phyloP scores from a whole-genome alignment of 2,113 vertebrate species.

The Philantomba maxwellii region DNA sequence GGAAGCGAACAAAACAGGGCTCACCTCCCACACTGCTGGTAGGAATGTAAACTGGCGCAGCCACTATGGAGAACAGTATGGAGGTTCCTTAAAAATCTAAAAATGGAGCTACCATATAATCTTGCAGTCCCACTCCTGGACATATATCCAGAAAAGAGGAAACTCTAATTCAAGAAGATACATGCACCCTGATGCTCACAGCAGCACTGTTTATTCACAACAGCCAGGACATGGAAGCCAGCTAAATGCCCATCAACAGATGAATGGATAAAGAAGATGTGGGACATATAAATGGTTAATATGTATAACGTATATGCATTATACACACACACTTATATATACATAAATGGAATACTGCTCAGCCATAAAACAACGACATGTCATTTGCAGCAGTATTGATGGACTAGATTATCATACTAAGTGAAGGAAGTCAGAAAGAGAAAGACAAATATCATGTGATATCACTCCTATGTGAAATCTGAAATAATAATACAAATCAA shows the following conservation, averaged over 20 bases:
- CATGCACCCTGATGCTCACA: neutral
- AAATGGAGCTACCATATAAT: neutral
- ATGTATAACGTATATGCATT: neutral
- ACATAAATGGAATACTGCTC: neutral
- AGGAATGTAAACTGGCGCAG: fast-evolving
- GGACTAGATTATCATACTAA: neutral
- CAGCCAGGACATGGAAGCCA: neutral
- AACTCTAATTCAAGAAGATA: neutral
- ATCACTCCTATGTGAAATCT: neutral
- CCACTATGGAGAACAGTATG: neutral
- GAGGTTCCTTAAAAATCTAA: neutral
- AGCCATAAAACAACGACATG: neutral
- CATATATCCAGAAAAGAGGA: neutral
- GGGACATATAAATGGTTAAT: neutral
- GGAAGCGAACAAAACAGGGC: neutral
- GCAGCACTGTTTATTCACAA: neutral
- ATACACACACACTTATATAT: neutral
- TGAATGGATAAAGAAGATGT: neutral
- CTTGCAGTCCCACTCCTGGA: neutral
- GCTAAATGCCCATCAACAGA: neutral
- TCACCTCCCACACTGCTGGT: neutral
- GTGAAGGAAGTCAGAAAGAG: neutral
- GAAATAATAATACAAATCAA: neutral
- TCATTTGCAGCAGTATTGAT: neutral
- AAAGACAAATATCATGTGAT: neutral